These are phyloP conservation scores for Cistogaster globosa DNA, from an alignment of 2,888 invertebrate genomes.

Conservation along the genomic window DNA sequence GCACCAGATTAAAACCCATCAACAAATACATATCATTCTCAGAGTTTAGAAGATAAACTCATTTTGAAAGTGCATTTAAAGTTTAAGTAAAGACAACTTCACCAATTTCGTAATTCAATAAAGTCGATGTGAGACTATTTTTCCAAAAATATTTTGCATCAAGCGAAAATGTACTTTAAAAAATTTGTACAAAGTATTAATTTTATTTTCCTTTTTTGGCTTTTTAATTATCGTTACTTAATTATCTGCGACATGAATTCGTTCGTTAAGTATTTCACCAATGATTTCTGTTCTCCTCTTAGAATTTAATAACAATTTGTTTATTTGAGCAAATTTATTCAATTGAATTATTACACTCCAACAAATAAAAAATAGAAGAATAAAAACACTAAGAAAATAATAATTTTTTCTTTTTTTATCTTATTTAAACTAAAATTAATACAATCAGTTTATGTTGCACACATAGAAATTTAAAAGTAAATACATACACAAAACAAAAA, in stretches of 20 bases:
- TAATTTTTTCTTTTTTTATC: constrained; percentile 26
- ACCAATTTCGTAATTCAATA: too few species aligned
- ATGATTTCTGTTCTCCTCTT: constrained; percentile 43
- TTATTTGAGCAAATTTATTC: constrained; percentile 69
- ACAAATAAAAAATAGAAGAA: background rate
- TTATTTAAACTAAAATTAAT: constrained; percentile 47
- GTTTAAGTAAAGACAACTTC: too few species aligned
- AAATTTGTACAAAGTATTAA: too few species aligned
- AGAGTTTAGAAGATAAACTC: too few species aligned
- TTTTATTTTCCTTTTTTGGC: too few species aligned
- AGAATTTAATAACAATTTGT: constrained; percentile 61
- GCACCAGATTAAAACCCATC: too few species aligned
- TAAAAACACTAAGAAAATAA: constrained; percentile 11
- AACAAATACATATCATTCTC: too few species aligned
- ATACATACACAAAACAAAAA: background rate
- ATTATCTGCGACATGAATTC: background rate
- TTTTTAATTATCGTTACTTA: too few species aligned
- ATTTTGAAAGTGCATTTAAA: too few species aligned
- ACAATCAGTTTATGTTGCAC: constrained; percentile 22
- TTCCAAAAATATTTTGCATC: too few species aligned
- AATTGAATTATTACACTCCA: constrained; percentile 65
- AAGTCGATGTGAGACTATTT: too few species aligned
- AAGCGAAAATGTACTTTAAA: too few species aligned
- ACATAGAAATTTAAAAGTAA: background rate
- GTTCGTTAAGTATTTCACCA: constrained; percentile 58